phyloP scores from a whole-genome alignment of 1,140 invertebrate species.

The Philopotamus ludificatus region DNA sequence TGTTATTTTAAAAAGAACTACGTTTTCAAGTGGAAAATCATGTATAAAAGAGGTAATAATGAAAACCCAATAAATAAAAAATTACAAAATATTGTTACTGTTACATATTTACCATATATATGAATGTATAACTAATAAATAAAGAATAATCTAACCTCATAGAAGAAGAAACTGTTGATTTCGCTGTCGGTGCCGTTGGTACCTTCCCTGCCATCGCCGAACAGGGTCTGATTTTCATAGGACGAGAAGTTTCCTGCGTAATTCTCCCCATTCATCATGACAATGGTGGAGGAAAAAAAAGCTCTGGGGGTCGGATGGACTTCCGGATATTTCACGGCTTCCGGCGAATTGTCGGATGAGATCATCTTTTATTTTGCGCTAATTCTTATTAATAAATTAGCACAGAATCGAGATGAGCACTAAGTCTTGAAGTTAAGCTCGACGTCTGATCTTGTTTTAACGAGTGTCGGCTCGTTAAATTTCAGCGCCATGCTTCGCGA shows the following conservation, averaged over 20 bases:
- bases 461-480: too few species aligned
- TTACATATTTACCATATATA: too few species aligned
- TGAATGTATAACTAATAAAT: too few species aligned
- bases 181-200: conserved; percentile 40
- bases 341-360: conserved; percentile 11
- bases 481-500: too few species aligned
- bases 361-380: conserved; percentile 8
- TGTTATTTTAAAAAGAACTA: too few species aligned
- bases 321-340: conserved; percentile 36
- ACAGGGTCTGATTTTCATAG: conserved; percentile 21
- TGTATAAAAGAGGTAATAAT: too few species aligned
- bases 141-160: conserved; percentile 50
- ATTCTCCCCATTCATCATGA: conserved; percentile 34
- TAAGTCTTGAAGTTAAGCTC: too few species aligned
- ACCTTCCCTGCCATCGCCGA: conserved; percentile 26
- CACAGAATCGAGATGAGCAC: too few species aligned
- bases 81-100: too few species aligned
- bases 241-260: conserved; percentile 24
- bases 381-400: background rate
- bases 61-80: too few species aligned
- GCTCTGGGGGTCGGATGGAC: conserved; percentile 43
- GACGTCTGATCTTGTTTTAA: too few species aligned
- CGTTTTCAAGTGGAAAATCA: too few species aligned
- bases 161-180: conserved; percentile 50
- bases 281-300: conserved; percentile 43